Conservation (phyloP, 2,888 invertebrate genomes). For the Rhamphomyia laevipes region DNA sequence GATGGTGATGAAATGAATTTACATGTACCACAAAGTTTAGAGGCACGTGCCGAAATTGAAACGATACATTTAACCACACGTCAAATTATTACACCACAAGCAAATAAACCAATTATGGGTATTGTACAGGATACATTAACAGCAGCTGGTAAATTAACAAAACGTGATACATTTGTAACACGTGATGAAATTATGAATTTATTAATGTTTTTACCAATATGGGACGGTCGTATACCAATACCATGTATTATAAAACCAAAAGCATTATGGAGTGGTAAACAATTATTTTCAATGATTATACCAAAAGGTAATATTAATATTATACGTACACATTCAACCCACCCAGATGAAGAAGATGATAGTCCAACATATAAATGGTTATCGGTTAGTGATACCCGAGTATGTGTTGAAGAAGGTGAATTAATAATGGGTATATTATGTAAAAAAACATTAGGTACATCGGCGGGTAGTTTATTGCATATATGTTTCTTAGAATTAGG, state of each 20-base stretch:
- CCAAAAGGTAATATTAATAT: conserved; percentile 76
- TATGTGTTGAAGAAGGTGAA: conserved; percentile 91
- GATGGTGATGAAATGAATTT: conserved; percentile 62
- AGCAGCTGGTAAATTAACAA: conserved; percentile 92
- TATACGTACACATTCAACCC: conserved; percentile 90
- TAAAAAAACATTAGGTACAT: conserved; percentile 89
- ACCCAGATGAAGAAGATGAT: conserved; percentile 79
- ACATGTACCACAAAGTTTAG: conserved; percentile 50
- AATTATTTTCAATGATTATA: conserved; percentile 90
- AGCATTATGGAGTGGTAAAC: conserved; percentile 90
- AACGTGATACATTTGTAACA: conserved; percentile 89
- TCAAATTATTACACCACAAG: conserved; percentile 54
- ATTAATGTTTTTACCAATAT: conserved; percentile 91
- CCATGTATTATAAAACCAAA: conserved; percentile 75
- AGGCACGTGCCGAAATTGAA: conserved; percentile 47
- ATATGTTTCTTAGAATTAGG: conserved; percentile 93
- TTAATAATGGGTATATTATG: conserved; percentile 92
- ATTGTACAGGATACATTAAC: conserved; percentile 94
- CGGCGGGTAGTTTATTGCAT: conserved; percentile 86
- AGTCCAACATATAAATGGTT: conserved; percentile 93
- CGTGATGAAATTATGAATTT: conserved; percentile 96
- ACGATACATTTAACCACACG: conserved; percentile 50
- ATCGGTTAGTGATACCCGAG: conserved; percentile 88
- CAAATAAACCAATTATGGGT: conserved; percentile 84
- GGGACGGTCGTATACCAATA: conserved; percentile 96